A percentile compares a stretch with the other conserved stretches of the same genome.
These are phyloP conservation scores for Margarornis squamiger DNA, from an alignment of 2,797 vertebrate species.

Conservation along the genomic window DNA sequence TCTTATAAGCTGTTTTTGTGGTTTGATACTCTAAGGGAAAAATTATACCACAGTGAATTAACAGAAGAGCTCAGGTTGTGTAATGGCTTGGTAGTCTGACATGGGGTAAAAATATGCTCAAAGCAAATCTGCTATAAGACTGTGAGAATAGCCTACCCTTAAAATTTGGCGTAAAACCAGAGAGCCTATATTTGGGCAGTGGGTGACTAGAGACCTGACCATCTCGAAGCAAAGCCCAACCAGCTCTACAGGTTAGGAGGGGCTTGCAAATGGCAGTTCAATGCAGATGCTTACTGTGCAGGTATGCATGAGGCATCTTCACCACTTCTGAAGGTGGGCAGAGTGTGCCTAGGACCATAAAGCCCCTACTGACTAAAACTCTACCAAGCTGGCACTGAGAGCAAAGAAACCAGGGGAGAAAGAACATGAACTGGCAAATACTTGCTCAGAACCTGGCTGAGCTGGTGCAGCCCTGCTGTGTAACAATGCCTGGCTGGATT, in stretches of 20 bases:
- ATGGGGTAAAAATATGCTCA: neutral
- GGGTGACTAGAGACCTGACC: neutral
- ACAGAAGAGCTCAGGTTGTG: neutral
- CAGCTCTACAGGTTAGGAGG: neutral
- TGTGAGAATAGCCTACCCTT: neutral
- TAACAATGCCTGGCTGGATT: no score
- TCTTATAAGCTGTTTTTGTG: neutral
- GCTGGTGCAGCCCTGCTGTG: neutral
- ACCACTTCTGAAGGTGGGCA: neutral
- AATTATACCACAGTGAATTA: neutral
- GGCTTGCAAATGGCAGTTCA: neutral
- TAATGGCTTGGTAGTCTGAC: neutral
- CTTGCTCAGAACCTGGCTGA: neutral
- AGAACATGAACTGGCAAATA: neutral
- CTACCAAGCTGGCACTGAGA: neutral
- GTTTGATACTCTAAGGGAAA: neutral
- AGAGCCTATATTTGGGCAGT: neutral
- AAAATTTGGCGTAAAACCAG: neutral
- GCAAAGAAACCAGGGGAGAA: neutral
- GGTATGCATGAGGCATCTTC: neutral
- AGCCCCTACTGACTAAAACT: neutral
- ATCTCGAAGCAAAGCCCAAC: neutral
- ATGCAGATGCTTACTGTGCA: neutral
- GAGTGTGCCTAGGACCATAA: rapidly evolving
- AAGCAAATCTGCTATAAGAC: neutral